phyloP scores from a whole-genome alignment of 2,113 vertebrate species.

The Lipotes vexillifer region DNA sequence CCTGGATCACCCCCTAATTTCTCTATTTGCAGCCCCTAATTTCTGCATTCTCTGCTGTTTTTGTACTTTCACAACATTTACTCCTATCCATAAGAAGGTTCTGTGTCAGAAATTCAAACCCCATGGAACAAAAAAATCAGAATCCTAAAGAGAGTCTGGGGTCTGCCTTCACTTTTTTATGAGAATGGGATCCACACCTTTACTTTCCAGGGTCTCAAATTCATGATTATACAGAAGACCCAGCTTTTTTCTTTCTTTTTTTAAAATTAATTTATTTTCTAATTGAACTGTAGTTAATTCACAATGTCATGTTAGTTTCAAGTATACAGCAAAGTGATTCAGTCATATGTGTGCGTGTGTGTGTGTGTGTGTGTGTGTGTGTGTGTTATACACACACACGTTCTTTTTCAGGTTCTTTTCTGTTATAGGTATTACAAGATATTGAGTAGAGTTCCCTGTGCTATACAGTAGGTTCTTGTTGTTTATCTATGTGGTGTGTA shows the following conservation, averaged over 20 bases:
- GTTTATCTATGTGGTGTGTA: neutral
- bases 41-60: neutral
- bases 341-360: too few relatives aligned
- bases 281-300: neutral
- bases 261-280: neutral
- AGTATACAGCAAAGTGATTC: neutral
- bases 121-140: neutral
- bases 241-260: neutral
- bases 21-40: conserved; percentile 19
- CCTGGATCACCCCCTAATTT: conserved; percentile 15
- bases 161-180: neutral
- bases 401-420: neutral
- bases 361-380: too few relatives aligned
- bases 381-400: too few relatives aligned
- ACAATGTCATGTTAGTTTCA: neutral
- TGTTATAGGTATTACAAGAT: neutral
- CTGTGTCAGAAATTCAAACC: neutral
- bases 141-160: neutral
- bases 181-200: neutral
- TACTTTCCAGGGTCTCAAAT: neutral
- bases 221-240: neutral
- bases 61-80: neutral
- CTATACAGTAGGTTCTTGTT: neutral
- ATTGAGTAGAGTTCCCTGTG: neutral
- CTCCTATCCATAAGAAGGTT: neutral